A percentile compares a stretch with the other conserved stretches of the same genome.
Evolutionary conservation across 2,113 vertebrate genomes (phyloP).

Genomic region (Ictalurus punctatus): DNA sequence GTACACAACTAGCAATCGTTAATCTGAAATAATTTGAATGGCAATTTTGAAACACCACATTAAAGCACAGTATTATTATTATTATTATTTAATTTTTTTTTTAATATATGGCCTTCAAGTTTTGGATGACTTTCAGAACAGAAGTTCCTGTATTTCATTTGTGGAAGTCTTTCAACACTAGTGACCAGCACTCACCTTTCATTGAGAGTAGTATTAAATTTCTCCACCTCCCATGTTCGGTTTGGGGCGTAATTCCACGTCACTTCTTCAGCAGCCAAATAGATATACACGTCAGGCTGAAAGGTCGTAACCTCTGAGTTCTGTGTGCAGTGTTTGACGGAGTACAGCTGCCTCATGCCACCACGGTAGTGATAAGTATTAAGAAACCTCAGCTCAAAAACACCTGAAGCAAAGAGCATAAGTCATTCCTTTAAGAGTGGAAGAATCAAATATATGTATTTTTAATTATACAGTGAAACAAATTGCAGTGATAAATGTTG

Average conservation of each 20-base stretch:
- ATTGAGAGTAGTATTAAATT: slow-evolving; percentile 65
- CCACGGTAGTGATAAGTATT: slow-evolving; percentile 80
- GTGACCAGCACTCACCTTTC: slow-evolving; percentile 73
- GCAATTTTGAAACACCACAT: neutral
- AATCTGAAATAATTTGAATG: neutral
- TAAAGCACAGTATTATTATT: neutral
- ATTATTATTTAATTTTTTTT: too few species aligned
- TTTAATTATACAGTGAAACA: neutral
- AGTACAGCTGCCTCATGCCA: slow-evolving; percentile 87
- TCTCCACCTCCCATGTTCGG: slow-evolving; percentile 79
- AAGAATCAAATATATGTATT: neutral
- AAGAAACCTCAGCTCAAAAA: slow-evolving; percentile 83
- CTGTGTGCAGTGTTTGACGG: slow-evolving; percentile 74
- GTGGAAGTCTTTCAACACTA: neutral
- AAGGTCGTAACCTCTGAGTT: neutral
- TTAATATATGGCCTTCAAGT: neutral
- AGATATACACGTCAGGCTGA: slow-evolving; percentile 76
- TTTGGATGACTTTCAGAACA: neutral
- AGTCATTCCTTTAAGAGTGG: neutral
- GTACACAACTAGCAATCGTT: neutral
- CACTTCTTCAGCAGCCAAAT: slow-evolving; percentile 86
- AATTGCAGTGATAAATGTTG: neutral
- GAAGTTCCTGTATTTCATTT: neutral
- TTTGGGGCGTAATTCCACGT: slow-evolving; percentile 92
- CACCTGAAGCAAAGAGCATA: slow-evolving; percentile 67